Evolutionary conservation across 2,888 invertebrate genomes (phyloP).

Genomic region (Thecophora atra): DNA sequence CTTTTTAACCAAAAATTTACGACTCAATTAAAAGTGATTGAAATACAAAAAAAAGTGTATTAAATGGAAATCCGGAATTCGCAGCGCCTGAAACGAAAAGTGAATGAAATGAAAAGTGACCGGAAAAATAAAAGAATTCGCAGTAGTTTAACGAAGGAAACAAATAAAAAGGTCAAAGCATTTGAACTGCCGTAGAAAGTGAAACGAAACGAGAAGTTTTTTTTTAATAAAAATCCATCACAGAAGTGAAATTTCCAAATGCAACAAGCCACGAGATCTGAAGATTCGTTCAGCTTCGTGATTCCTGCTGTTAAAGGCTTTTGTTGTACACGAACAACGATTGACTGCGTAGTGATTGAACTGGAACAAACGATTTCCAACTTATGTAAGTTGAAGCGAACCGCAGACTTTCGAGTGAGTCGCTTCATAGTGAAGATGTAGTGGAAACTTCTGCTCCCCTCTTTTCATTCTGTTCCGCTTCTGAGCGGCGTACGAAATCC

Average conservation of each 20-base stretch:
- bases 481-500: no score
- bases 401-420: no score
- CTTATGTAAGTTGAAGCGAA: background rate
- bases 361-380: conserved; percentile 13
- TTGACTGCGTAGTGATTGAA: conserved; percentile 22
- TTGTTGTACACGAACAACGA: background rate
- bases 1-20: background rate
- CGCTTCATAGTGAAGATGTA: no score
- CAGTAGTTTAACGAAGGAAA: background rate
- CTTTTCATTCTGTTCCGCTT: no score
- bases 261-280: conserved; percentile 25
- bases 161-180: background rate
- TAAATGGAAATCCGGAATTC: conserved; percentile 54
- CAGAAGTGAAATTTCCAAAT: conserved; percentile 41
- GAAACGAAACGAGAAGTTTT: background rate
- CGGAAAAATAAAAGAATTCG: background rate
- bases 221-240: conserved; percentile 28
- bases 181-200: conserved; percentile 2
- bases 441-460: no score
- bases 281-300: conserved; percentile 44
- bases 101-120: conserved; percentile 37
- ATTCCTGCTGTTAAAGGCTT: conserved; percentile 38
- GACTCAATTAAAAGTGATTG: background rate
- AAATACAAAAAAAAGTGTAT: conserved; percentile 18
- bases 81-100: conserved; percentile 47